A percentile compares a stretch with the other conserved stretches of the same genome.
Conservation (phyloP, 2,113 vertebrate genomes). For the Gallinago jamesoni region DNA sequence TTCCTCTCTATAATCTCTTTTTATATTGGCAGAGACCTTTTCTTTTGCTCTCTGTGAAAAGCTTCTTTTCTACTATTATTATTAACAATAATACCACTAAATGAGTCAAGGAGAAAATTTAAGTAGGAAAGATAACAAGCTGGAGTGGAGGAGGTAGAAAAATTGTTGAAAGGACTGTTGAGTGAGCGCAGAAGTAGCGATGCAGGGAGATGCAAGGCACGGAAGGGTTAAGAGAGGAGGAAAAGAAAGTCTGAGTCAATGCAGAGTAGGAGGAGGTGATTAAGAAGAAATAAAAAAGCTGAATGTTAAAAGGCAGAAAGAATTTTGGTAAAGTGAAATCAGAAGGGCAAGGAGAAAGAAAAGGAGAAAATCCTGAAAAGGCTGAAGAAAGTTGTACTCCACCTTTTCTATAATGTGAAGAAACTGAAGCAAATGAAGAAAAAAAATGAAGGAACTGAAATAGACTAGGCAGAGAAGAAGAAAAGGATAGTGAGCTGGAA, state of each 20-base stretch:
- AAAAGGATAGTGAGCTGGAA: neutral
- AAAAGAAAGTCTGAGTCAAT: conserved; percentile 57
- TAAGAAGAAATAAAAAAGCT: conserved; percentile 48
- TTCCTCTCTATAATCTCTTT: neutral
- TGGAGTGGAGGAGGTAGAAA: conserved; percentile 30
- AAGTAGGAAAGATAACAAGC: neutral
- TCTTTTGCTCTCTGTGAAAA: neutral
- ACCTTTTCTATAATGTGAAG: neutral
- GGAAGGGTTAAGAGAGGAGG: conserved; percentile 39
- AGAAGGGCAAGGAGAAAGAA: neutral
- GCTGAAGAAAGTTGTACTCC: neutral
- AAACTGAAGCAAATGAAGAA: neutral
- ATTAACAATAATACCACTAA: conserved; percentile 18
- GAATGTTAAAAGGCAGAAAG: conserved; percentile 26
- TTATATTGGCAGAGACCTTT: neutral
- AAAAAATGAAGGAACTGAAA: neutral
- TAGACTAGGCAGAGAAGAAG: neutral
- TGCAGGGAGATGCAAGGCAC: neutral
- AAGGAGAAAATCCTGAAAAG: conserved; percentile 6
- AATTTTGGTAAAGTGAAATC: neutral
- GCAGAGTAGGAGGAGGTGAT: conserved; percentile 62
- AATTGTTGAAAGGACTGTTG: neutral
- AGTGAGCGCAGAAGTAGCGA: neutral
- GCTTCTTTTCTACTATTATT: neutral
- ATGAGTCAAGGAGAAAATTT: conserved; percentile 41